phyloP scores from a whole-genome alignment of 2,797 vertebrate species.

The Rhodeus uyekii region DNA sequence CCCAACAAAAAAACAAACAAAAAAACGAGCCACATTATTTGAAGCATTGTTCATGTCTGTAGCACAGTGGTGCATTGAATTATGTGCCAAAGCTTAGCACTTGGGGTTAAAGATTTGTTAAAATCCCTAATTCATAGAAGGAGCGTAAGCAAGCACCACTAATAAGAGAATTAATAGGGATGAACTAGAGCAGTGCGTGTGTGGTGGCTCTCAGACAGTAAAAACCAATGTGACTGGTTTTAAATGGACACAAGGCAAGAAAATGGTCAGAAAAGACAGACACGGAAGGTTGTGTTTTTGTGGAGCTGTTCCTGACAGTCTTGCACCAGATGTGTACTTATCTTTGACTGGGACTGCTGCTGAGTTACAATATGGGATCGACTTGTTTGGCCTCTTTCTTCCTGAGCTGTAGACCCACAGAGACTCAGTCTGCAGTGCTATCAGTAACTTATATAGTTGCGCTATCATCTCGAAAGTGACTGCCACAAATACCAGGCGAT shows the following conservation, averaged over 20 bases:
- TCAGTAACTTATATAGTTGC: slow-evolving; percentile 76
- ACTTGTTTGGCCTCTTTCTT: slow-evolving; percentile 77
- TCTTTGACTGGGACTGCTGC: slow-evolving; percentile 51
- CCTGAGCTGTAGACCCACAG: slow-evolving; percentile 74
- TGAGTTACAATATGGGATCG: slow-evolving; percentile 71
- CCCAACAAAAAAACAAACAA: background rate
- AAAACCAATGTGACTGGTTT: background rate
- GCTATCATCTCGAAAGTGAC: slow-evolving; percentile 80
- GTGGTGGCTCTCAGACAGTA: background rate
- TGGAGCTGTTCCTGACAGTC: slow-evolving; percentile 22
- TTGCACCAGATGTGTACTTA: slow-evolving; percentile 48
- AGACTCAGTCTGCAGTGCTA: slow-evolving; percentile 71
- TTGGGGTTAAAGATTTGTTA: background rate
- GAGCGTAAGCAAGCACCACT: background rate
- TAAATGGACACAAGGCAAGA: background rate
- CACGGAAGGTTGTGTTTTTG: background rate
- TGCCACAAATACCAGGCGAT: slow-evolving; percentile 79
- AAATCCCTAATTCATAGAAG: background rate
- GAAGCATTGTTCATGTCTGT: background rate
- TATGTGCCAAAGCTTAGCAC: background rate
- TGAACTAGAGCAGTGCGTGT: background rate
- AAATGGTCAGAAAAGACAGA: slow-evolving; percentile 23
- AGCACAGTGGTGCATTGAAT: background rate
- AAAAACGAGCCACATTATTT: slow-evolving; percentile 9
- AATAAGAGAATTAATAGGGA: slow-evolving; percentile 12